Base-by-base conservation (phyloP, 2,797 vertebrate genomes). In the Chaenodraco wilsoni region DNA sequence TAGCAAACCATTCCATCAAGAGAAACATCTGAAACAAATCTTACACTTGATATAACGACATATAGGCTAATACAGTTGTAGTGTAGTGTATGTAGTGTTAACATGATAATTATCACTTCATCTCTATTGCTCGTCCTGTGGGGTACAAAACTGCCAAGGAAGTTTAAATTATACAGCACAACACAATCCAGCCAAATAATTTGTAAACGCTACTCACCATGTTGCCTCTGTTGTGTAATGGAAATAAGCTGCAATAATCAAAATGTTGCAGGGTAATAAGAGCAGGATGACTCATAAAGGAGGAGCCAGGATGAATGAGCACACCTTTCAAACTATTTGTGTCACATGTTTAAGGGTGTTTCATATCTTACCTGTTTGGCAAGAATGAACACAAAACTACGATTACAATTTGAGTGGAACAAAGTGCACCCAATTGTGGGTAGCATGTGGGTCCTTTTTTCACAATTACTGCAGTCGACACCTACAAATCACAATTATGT, bases 201-300 rank as follows among this genome's bases (percentile, higher is more conserved):
- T 21, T 55, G 9, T 17, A 43, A 69, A 66, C 72, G 43, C 13
- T 69, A 93, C 93, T 93, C 84, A 94, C 93, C 93, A 94, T 94
- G 52, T 87, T 86, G 84, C 63, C 71, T 84, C 23, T 69, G 84
- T 65, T 83, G 73, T 82, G 86, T 73, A 70, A 27, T n/a, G 63
- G 82, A 74, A 68, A 69, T 72, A 72, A 40, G 54, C 83, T 65
- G 81, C 76, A 87, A 74, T 56, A 81, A 84, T 69, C 13, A 65
- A 58, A 80, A 27, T 43, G 78, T 82, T 78, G 76, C 63, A 49
- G 72, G 85, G 57, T 87, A 55, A 86, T 80, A 50, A 83, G 75
- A 83, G 82, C 83, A 89, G 87, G 87, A 86, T 83, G 88, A 88
- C 81, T 90, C 87, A 87, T 56, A 63, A 66, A 78, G 87, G 89